Percentiles rank a stretch among this genome's conserved stretches.
These are phyloP conservation scores for Entomobrya proxima DNA, from an alignment of 2,888 invertebrate species.

Conservation along the genomic window DNA sequence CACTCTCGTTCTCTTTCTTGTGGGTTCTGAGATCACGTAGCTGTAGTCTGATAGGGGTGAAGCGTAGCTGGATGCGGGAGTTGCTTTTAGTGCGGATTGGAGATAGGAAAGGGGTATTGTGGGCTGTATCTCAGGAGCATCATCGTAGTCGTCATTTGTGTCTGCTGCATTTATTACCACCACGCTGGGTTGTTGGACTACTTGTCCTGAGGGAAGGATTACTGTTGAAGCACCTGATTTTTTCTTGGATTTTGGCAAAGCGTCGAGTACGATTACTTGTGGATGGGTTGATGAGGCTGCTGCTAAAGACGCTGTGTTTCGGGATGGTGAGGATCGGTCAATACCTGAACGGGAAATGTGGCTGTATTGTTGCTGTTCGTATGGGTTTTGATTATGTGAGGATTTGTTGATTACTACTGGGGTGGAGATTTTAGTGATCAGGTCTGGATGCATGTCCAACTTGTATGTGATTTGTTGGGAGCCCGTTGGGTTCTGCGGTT, in stretches of 20 bases:
- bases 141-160: slow-evolving; percentile 1
- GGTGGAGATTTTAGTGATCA: slow-evolving; percentile 30
- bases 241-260: neutral
- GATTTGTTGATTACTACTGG: slow-evolving; percentile 10
- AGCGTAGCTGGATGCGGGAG: neutral
- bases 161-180: neutral
- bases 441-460: slow-evolving; percentile 33
- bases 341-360: neutral
- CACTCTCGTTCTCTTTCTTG: neutral
- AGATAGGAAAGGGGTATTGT: neutral
- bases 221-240: neutral
- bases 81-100: neutral
- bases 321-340: neutral
- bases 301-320: neutral
- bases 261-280: neutral
- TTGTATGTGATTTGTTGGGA: slow-evolving; percentile 35
- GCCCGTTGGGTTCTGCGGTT: neutral
- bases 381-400: too few species aligned
- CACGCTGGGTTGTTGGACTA: neutral
- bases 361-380: neutral
- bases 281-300: neutral
- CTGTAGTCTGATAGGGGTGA: neutral
- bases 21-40: neutral
- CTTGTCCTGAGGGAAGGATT: neutral
- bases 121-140: too few species aligned